phyloP scores from a whole-genome alignment of 2,797 vertebrate species.

The Cyclura pinguis region DNA sequence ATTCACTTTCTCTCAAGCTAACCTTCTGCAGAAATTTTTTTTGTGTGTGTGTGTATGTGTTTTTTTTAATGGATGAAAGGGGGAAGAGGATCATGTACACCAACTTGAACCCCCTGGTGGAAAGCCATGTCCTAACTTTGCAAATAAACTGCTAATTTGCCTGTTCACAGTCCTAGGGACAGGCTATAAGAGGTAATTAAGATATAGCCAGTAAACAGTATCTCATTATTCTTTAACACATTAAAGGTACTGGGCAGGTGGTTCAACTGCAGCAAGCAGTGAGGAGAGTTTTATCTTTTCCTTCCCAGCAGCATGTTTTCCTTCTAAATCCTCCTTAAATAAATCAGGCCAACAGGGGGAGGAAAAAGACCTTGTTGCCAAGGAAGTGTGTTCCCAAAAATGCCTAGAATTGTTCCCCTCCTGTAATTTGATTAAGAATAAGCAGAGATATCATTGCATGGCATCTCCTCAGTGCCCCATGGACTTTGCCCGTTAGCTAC shows the following conservation, averaged over 20 bases:
- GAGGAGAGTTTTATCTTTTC: background rate
- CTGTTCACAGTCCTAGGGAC: background rate
- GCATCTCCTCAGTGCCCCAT: background rate
- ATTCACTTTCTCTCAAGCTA: too few relatives aligned
- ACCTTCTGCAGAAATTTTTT: too few relatives aligned
- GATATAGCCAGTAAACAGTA: background rate
- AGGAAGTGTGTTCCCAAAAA: too few relatives aligned
- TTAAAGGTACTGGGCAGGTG: too few relatives aligned
- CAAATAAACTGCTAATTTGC: background rate
- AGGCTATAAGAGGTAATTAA: background rate
- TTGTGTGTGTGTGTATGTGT: too few relatives aligned
- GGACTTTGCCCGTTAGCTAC: background rate
- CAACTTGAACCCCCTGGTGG: background rate
- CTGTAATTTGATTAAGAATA: too few relatives aligned
- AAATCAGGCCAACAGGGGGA: background rate
- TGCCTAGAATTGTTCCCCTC: background rate
- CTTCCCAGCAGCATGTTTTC: background rate
- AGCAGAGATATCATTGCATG: background rate
- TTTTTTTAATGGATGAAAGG: background rate
- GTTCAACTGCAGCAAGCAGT: background rate
- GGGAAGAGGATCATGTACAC: background rate
- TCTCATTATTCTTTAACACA: background rate
- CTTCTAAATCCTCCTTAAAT: background rate
- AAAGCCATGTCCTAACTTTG: background rate
- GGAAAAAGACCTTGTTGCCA: too few relatives aligned